Base-by-base conservation (phyloP, 2,797 vertebrate species). In the Paguma larvata region DNA sequence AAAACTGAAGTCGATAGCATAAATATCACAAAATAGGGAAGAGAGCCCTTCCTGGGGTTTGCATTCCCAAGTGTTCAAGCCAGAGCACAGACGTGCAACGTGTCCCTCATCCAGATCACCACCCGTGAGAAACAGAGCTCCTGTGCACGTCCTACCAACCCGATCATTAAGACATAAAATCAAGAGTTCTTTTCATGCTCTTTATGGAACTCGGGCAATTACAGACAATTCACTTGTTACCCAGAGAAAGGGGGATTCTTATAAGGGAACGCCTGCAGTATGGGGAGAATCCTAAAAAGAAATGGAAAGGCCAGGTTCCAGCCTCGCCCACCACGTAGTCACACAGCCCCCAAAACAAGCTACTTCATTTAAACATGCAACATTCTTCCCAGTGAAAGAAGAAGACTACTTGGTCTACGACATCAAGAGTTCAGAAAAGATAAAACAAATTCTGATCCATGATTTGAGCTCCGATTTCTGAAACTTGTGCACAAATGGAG, bases 11-110 rank as follows among this genome's bases (percentile, higher is more conserved):
- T 56, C 27, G 27, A 91, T 3, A 15, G 41, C 51, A 38, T 68
- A 68, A 78, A 62, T 73, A 41, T 38, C 63, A 77, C 84, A 95
- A 93, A 89, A 77, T 41, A 79, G 38, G 25, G 53, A 96, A 91
- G 44, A 88, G 27, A 93, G 18, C 25, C 27, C 65, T 94, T 86
- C 16, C 10, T 2, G 25, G 56, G 65, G 44, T 51, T 94, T 65
- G 41, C 12, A 77, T 96, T 79, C 72, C n/a, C 48, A 73, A 94
- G 84, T 96, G 75, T 77, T 38, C 38, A 73, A 94, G 73, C 38
- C n/a, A 25, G 46, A 70, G 23, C 6, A 63, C 12, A 79, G 79
- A 95, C 27, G 89, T 4, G 32, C 18, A 59, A 68, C 16, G 4
- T 14, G 14, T 25, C 32, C 0, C 19, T 77, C 48, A 68, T 70